Evolutionary conservation across 2,113 vertebrate genomes (phyloP).

Genomic region (Mixornis gularis): DNA sequence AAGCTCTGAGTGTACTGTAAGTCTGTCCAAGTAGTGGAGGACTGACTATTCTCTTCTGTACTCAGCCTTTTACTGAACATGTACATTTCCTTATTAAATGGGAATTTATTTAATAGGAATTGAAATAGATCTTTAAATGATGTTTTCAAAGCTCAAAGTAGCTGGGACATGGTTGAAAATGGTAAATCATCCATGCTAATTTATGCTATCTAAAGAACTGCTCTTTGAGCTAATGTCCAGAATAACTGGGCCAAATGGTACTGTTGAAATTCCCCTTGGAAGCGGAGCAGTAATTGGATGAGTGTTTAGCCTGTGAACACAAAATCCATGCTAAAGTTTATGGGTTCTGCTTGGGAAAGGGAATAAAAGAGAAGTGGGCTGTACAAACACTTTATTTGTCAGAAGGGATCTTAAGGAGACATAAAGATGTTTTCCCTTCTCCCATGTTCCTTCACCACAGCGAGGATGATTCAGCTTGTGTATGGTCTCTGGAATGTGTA

Average conservation of each 20-base stretch:
- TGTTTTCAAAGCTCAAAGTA: background rate
- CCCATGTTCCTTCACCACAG: background rate
- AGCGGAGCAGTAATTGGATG: background rate
- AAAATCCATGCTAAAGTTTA: background rate
- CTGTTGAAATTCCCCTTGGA: constrained; percentile 7
- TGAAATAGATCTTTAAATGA: background rate
- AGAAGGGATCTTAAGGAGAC: background rate
- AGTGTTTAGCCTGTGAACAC: constrained; percentile 12
- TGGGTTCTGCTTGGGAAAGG: background rate
- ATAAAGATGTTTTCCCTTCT: background rate
- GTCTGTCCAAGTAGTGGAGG: constrained; percentile 3
- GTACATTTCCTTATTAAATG: background rate
- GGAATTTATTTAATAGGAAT: background rate
- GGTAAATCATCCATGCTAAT: constrained; percentile 26
- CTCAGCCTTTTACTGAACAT: background rate
- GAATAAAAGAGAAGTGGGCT: background rate
- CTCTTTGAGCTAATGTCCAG: background rate
- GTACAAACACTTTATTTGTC: background rate
- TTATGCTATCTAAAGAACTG: background rate
- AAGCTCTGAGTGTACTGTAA: background rate
- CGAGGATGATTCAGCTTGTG: constrained; percentile 5
- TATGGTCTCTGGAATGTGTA: background rate
- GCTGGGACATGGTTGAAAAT: background rate
- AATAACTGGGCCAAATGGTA: constrained; percentile 4
- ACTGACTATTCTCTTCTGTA: constrained; percentile 9